These are phyloP conservation scores for Bursaphelenchus mucronatus DNA, from an alignment of 1,140 invertebrate genomes.

Conservation along the genomic window DNA sequence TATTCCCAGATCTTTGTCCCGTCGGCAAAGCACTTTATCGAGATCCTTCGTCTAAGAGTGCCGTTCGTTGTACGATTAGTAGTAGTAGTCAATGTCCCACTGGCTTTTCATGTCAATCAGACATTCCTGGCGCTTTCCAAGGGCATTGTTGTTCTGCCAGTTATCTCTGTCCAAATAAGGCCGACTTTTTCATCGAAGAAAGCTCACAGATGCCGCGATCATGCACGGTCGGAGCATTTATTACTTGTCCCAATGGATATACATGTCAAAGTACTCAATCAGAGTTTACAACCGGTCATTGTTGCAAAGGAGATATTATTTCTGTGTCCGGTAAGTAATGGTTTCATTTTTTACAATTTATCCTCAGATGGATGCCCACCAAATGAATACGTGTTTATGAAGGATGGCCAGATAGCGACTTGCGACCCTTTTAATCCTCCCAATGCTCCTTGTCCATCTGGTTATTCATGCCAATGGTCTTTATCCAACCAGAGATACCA, in stretches of 20 bases:
- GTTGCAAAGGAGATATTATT: constrained; percentile 57
- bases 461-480: constrained; percentile 60
- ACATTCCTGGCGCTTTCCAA: constrained; percentile 56
- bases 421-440: constrained; percentile 60
- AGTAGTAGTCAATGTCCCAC: constrained; percentile 54
- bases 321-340: constrained; percentile 44
- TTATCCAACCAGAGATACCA: constrained; percentile 58
- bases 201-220: constrained; percentile 54
- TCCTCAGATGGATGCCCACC: constrained; percentile 56
- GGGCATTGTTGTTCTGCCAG: constrained; percentile 57
- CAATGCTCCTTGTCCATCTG: constrained; percentile 56
- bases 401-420: constrained; percentile 58
- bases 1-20: constrained; percentile 50
- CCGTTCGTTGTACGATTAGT: constrained; percentile 57
- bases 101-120: constrained; percentile 46
- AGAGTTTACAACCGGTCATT: constrained; percentile 57
- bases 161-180: constrained; percentile 56
- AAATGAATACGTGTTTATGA: constrained; percentile 60
- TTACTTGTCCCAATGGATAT: constrained; percentile 58
- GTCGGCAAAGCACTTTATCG: constrained; percentile 55
- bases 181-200: constrained; percentile 58
- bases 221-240: constrained; percentile 57
- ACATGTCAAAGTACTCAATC: constrained; percentile 57
- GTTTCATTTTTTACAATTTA: constrained; percentile 13
- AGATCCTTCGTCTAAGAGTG: constrained; percentile 54